Evolutionary conservation across 1,140 invertebrate genomes (phyloP).

Genomic region (Philotrypesis tridentata): DNA sequence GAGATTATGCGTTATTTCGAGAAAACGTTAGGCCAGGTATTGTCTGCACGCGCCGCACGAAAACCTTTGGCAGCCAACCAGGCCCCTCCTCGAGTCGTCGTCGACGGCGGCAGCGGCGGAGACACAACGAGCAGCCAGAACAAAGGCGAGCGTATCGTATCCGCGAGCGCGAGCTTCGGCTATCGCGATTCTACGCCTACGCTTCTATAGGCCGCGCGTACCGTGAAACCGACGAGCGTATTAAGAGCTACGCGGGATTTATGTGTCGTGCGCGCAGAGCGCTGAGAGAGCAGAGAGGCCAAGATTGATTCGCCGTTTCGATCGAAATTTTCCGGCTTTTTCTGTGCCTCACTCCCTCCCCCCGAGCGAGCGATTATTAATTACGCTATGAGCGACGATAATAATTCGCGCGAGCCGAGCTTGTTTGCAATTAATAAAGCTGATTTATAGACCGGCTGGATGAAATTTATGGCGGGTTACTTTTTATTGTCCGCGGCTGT

Average conservation of each 20-base stretch:
- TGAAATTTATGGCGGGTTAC: no score
- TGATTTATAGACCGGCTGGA: no score
- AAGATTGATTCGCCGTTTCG: no score
- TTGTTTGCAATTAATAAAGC: no score
- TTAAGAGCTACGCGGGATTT: background rate
- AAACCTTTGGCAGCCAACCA: constrained; percentile 59
- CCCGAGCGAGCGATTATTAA: no score
- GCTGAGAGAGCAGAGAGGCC: no score
- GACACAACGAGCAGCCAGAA: background rate
- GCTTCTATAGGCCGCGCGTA: background rate
- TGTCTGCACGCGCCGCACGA: constrained; percentile 53
- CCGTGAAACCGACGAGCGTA: background rate
- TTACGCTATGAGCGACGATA: no score
- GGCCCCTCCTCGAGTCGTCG: constrained; percentile 6
- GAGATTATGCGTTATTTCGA: constrained; percentile 56
- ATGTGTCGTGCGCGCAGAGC: background rate
- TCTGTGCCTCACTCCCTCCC: no score
- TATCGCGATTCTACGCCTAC: background rate
- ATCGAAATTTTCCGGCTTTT: background rate
- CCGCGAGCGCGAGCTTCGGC: background rate
- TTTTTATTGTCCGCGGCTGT: no score
- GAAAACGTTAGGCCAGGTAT: constrained; percentile 57
- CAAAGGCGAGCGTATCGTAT: background rate
- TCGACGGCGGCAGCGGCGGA: constrained; percentile 42
- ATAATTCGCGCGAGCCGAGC: no score